Conservation (phyloP, 2,888 invertebrate genomes). For the Trissoscelio sp. region DNA sequence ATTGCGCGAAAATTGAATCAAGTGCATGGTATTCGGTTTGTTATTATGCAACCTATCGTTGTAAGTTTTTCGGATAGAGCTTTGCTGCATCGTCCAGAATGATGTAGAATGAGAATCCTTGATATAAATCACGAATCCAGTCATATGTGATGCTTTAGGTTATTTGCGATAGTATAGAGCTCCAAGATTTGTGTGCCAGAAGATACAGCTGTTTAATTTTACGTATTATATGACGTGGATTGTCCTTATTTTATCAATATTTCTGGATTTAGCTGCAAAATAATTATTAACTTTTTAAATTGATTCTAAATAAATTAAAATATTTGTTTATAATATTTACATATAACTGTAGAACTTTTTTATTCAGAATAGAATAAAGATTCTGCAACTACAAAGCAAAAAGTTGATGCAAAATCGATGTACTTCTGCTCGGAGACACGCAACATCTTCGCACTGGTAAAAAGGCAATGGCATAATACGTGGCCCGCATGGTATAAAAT, state of each 20-base stretch:
- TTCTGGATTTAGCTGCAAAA: no score
- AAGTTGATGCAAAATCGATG: no score
- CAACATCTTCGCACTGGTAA: slow-evolving; percentile 53
- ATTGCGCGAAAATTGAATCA: slow-evolving; percentile 36
- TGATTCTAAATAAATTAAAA: no score
- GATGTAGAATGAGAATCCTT: slow-evolving; percentile 13
- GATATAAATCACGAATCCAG: slow-evolving; percentile 43
- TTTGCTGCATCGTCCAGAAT: not conserved
- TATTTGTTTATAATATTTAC: no score
- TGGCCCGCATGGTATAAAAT: slow-evolving; percentile 71
- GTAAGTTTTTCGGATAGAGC: slow-evolving; percentile 28
- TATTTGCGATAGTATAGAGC: slow-evolving; percentile 36
- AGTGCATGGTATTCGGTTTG: not conserved
- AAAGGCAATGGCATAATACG: slow-evolving; percentile 66
- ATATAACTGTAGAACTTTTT: no score
- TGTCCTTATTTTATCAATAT: no score
- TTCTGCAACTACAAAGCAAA: no score
- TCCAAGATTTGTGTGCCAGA: slow-evolving; percentile 7
- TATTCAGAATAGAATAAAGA: no score
- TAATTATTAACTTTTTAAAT: no score
- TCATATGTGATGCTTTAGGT: slow-evolving; percentile 32
- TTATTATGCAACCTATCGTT: not conserved
- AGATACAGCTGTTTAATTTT: no score
- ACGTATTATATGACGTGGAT: no score
- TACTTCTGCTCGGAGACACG: slow-evolving; percentile 35